Conservation (phyloP, 2,797 vertebrate genomes). For the Hephaestus fuliginosus region DNA sequence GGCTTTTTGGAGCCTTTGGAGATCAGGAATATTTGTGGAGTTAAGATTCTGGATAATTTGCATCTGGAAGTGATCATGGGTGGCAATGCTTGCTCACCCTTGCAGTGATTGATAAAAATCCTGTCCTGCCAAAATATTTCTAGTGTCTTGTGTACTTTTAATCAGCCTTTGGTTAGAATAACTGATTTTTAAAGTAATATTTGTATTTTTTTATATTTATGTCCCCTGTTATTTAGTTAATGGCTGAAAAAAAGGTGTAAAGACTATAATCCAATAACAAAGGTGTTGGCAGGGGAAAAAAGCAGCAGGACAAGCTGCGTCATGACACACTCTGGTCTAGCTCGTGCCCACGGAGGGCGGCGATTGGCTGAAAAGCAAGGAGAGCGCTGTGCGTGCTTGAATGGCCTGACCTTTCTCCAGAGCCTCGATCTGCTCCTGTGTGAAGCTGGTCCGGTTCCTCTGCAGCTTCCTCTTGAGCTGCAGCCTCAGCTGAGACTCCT, state of each 20-base stretch:
- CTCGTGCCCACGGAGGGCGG: constrained; percentile 28
- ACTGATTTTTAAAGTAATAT: not conserved
- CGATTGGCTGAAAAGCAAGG: constrained; percentile 57
- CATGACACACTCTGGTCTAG: constrained; percentile 50
- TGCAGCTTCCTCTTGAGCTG: constrained; percentile 92
- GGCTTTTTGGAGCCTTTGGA: constrained; percentile 54
- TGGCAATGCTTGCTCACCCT: constrained; percentile 3
- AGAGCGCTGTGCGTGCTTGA: constrained; percentile 55
- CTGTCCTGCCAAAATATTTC: constrained; percentile 2
- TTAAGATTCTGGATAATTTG: constrained; percentile 54
- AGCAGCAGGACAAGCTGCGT: constrained; percentile 59
- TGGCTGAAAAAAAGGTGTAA: constrained; percentile 39
- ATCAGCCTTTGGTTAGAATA: not conserved
- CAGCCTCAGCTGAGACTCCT: constrained; percentile 89
- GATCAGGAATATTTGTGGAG: constrained; percentile 56
- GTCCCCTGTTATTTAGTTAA: constrained; percentile 8
- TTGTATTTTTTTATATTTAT: constrained; percentile 2
- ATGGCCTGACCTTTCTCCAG: constrained; percentile 90
- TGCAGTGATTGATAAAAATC: constrained; percentile 17
- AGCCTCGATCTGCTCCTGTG: constrained; percentile 91
- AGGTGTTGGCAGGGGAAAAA: constrained; percentile 52
- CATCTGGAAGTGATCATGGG: constrained; percentile 35
- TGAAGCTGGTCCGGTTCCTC: constrained; percentile 92
- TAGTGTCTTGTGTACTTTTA: not conserved
- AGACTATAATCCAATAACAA: constrained; percentile 40